A percentile compares a stretch with the other conserved stretches of the same genome.
phyloP scores from a whole-genome alignment of 2,797 vertebrate genomes.

The Pachyuromys duprasi region DNA sequence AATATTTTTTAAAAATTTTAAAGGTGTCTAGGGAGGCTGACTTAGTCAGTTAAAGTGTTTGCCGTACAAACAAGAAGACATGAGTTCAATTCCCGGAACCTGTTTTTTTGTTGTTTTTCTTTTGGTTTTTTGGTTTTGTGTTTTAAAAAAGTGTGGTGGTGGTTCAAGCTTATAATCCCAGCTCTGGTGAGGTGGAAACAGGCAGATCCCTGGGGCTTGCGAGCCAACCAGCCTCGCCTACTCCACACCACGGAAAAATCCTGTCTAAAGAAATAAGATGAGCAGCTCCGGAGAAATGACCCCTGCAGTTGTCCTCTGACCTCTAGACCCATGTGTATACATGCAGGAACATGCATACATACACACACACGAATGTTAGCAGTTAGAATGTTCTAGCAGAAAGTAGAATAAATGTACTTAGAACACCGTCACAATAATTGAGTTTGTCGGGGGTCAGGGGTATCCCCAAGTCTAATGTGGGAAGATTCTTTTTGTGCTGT shows the following conservation, averaged over 20 bases:
- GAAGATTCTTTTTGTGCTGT: not conserved
- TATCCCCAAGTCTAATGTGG: not conserved
- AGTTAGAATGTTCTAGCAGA: conserved; percentile 28
- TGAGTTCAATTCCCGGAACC: not conserved
- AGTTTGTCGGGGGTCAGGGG: not conserved
- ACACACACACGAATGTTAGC: not conserved
- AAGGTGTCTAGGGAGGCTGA: not conserved
- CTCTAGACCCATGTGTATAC: too few relatives aligned
- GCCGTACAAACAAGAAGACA: not conserved
- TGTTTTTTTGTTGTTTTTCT: not conserved
- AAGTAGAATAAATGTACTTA: conserved; percentile 1
- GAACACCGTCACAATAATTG: not conserved
- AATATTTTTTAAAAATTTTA: not conserved
- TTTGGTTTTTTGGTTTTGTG: not conserved
- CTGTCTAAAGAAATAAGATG: not conserved
- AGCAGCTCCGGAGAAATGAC: not conserved
- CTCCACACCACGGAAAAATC: not conserved
- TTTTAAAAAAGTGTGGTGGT: not conserved
- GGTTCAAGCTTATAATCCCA: not conserved
- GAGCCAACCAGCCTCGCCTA: not conserved
- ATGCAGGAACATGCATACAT: not conserved
- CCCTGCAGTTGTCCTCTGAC: not conserved
- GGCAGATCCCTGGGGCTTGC: not conserved
- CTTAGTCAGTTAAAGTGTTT: not conserved
- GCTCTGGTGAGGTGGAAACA: not conserved